Evolutionary conservation across 2,888 invertebrate genomes (phyloP), one percentile per base, ranked within the genome.

Genomic region (Pherbina coryleti): DNA sequence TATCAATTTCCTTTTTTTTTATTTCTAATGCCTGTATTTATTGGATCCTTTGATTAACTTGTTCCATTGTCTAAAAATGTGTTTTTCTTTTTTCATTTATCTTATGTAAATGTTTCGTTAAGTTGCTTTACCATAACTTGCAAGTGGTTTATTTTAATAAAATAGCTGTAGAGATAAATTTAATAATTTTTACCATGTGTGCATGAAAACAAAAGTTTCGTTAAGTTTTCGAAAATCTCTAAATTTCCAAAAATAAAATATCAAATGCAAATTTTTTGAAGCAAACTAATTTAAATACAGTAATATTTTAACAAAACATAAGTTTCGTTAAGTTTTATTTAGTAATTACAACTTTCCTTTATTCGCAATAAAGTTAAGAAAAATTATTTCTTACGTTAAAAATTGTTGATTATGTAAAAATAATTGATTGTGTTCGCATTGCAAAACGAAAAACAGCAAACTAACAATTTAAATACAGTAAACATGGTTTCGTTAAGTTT

Each of bases 1-100:
- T 14, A 19, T 28, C 57, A 3, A 60, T 28, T 28, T 19, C 55
- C 19, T 60, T 74, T 62, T 62, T 19, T 8, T 17, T 64, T 34
- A 31, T 75, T 74, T 62, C 31, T 22, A 55, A 55, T 51, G n/a
- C 28, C n/a, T 34, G 17, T 55, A 55, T 57, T 67, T 22, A 67
- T 77, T 55, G 55, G 73, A 73, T 72, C 73, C 73, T 77, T 77
- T 72, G 73, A 67, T 73, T 44, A 60, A 31, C 25, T 62, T 25
- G 34, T 60, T 60, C 5, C 25, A 3, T 22, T 60, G 57, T 25
- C 11, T 60, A 4, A 14, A 7, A 9, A 60, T 25, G n/a, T 25
- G 17, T 60, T 60, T 60, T 60, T 22, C 31, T n/a, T 37, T 5
- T 4, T 55, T 19, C 55, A 9, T 55, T 55, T n/a, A 2, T 25